Evolutionary conservation across 2,888 invertebrate genomes (phyloP).

Genomic region (Noctua janthina): DNA sequence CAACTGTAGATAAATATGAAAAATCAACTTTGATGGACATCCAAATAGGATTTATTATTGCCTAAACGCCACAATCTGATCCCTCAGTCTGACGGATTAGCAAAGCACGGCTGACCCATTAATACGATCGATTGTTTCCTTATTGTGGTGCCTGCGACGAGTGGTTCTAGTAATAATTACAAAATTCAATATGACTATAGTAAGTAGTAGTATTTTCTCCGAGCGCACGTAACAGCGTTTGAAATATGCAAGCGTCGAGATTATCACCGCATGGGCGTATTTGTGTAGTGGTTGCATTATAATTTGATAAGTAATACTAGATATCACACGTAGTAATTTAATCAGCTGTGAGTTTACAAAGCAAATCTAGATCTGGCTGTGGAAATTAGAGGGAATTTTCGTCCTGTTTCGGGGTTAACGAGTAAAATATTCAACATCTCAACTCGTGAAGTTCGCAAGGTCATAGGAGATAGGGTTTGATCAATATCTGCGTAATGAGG

Average conservation of each 20-base stretch:
- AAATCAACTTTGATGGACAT: slow-evolving; percentile 75
- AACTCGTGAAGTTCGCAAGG: slow-evolving; percentile 81
- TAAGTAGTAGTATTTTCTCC: slow-evolving; percentile 54
- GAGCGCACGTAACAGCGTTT: slow-evolving; percentile 47
- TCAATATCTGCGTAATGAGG: slow-evolving; percentile 85
- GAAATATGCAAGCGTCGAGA: slow-evolving; percentile 59
- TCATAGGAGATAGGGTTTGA: slow-evolving; percentile 79
- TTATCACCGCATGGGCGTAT: slow-evolving; percentile 59
- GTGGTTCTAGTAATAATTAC: slow-evolving; percentile 80
- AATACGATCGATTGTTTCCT: slow-evolving; percentile 90
- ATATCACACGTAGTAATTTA: slow-evolving; percentile 50
- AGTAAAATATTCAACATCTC: slow-evolving; percentile 72
- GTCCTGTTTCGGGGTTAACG: slow-evolving; percentile 70
- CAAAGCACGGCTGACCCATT: slow-evolving; percentile 89
- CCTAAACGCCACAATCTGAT: slow-evolving; percentile 71
- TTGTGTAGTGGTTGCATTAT: slow-evolving; percentile 57
- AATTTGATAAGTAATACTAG: slow-evolving; percentile 57
- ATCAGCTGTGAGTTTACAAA: slow-evolving; percentile 45
- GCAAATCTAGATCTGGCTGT: slow-evolving; percentile 40
- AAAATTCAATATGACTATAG: slow-evolving; percentile 75
- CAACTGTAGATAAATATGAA: slow-evolving; percentile 66
- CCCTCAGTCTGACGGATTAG: slow-evolving; percentile 86
- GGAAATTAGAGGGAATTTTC: slow-evolving; percentile 53
- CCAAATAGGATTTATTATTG: slow-evolving; percentile 82
- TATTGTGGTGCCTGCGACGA: slow-evolving; percentile 83